Conservation (phyloP, 1,140 invertebrate genomes). For the Oscheius sp. region DNA sequence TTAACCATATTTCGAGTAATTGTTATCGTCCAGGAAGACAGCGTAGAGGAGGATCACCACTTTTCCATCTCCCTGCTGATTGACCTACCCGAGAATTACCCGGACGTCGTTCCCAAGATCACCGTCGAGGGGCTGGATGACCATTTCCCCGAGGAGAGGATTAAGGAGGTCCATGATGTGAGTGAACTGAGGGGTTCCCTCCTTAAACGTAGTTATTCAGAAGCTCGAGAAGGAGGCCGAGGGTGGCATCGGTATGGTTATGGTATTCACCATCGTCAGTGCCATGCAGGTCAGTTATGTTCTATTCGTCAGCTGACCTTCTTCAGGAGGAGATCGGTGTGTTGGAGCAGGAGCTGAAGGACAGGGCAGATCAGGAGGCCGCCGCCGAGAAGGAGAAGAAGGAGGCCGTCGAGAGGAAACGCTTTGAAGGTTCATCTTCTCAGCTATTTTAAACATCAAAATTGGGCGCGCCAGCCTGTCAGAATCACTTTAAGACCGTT, state of each 20-base stretch:
- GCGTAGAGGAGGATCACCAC: conserved; percentile 28
- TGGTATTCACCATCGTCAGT: conserved; percentile 92
- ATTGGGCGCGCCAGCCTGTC: neutral
- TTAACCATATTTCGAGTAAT: too few relatives aligned
- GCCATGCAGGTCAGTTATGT: conserved; percentile 73
- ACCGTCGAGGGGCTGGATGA: conserved; percentile 32
- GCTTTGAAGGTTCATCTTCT: conserved; percentile 48
- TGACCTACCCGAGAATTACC: conserved; percentile 43
- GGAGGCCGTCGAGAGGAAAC: conserved; percentile 81
- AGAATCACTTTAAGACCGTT: neutral
- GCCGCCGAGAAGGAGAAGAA: conserved; percentile 72
- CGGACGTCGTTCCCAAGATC: conserved; percentile 37
- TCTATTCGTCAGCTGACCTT: conserved; percentile 4
- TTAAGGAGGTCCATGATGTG: conserved; percentile 15
- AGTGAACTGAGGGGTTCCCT: neutral
- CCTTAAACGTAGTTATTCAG: conserved; percentile 6
- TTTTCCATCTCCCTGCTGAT: conserved; percentile 38
- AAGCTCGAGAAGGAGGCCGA: conserved; percentile 64
- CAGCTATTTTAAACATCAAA: neutral
- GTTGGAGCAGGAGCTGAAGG: conserved; percentile 31
- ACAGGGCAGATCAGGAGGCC: conserved; percentile 19
- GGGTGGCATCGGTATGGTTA: conserved; percentile 91
- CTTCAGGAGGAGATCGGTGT: conserved; percentile 42
- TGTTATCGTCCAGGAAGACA: too few relatives aligned
- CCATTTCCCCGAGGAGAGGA: conserved; percentile 21